These are phyloP conservation scores for Poliocrania exsul DNA, from an alignment of 2,797 vertebrate genomes.

Conservation along the genomic window DNA sequence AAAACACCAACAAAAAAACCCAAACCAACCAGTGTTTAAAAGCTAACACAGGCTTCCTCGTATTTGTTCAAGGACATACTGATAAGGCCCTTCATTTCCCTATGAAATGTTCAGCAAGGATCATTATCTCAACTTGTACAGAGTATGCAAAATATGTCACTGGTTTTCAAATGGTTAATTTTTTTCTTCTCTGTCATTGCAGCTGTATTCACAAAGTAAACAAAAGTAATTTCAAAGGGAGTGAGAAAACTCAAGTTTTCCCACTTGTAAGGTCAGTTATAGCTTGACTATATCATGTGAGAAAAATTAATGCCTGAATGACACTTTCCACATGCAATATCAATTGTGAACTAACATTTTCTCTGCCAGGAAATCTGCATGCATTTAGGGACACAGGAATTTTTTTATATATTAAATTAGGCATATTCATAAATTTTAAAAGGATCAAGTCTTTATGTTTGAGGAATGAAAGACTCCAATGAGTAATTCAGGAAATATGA, in stretches of 20 bases:
- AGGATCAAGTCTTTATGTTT: background rate
- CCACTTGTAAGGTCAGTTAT: background rate
- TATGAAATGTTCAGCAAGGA: background rate
- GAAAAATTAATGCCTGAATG: background rate
- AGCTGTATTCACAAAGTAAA: background rate
- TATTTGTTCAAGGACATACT: background rate
- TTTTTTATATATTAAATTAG: background rate
- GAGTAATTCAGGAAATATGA: background rate
- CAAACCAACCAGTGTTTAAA: background rate
- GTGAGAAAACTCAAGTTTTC: background rate
- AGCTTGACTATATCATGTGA: background rate
- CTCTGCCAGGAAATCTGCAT: background rate
- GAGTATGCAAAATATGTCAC: background rate
- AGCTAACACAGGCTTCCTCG: background rate
- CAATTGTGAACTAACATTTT: background rate
- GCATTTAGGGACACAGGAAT: background rate
- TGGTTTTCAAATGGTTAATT: background rate
- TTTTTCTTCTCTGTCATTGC: background rate
- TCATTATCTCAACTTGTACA: background rate
- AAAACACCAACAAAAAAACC: accelerated
- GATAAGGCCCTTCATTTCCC: background rate
- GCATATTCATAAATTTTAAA: background rate
- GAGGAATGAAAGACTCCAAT: background rate
- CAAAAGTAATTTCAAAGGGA: background rate
- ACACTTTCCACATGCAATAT: background rate